Conservation (phyloP, 2,888 invertebrate genomes). For the Girardia tigrina region DNA sequence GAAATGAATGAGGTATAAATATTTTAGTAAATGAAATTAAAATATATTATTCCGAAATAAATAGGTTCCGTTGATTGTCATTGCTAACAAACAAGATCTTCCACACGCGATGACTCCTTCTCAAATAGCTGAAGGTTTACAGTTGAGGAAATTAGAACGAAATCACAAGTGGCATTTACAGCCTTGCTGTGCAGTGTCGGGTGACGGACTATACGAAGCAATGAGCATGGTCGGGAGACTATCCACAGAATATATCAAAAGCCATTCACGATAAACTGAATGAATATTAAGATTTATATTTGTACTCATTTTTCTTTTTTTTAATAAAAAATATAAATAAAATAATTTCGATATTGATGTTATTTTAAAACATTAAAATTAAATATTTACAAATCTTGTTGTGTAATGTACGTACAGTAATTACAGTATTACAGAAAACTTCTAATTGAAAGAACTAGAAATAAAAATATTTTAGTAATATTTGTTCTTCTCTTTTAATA, state of each 20-base stretch:
- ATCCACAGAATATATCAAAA: background rate
- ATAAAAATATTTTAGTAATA: too few relatives aligned
- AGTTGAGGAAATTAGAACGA: background rate
- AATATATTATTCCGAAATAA: background rate
- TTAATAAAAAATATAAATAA: too few relatives aligned
- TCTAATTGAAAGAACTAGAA: too few relatives aligned
- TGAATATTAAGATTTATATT: too few relatives aligned
- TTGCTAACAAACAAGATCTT: background rate
- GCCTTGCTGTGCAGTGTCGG: background rate
- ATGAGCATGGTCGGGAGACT: background rate
- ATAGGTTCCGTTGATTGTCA: background rate
- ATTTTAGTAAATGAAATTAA: background rate
- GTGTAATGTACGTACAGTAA: too few relatives aligned
- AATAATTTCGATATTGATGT: too few relatives aligned
- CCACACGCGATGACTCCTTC: background rate
- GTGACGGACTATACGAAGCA: background rate
- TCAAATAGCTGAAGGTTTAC: background rate
- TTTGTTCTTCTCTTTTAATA: too few relatives aligned
- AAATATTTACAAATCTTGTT: too few relatives aligned
- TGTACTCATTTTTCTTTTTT: too few relatives aligned
- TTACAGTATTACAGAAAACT: too few relatives aligned
- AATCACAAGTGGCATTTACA: background rate
- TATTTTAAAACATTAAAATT: too few relatives aligned
- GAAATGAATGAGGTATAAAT: conserved; percentile 78
- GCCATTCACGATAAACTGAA: too few relatives aligned